Evolutionary conservation across 2,797 vertebrate species (phyloP), one percentile per base, ranked within the genome.

Genomic region (Lacerta bilineata): DNA sequence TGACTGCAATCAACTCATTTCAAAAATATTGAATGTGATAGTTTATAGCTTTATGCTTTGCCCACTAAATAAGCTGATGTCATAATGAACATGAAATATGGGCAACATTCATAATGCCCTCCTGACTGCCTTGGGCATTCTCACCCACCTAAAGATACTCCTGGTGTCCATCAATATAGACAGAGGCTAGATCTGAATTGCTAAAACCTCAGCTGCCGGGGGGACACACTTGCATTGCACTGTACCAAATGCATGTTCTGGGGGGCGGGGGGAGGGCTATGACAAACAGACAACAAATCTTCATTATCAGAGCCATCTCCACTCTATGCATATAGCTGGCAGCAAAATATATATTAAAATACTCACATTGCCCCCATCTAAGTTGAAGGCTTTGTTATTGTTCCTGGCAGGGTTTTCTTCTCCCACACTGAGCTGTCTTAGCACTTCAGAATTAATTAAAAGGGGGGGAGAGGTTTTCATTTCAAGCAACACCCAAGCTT

Each of bases 321-420:
- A 61, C 3, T 1, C 29, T n/a, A 50, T 9, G 8, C 25, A 75
- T 68, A 80, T 59, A 64, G 71, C 17, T 27, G 69, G 36, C 77
- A 76, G 33, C 69, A 90, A 91, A 29, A 87, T 64, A 36, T 78
- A 39, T 27, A 79, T 88, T 72, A 79, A 84, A 90, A 78, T 64
- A 36, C 1, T 78, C 33, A 78, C 77, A 13, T 50, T 88, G 88
- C 87, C 77, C 41, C 85, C n/a, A 33, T 91, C 89, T 69, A 90
- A 83, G 78, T 90, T 86, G 85, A 80, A 86, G 5, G 23, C 59
- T 79, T 92, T 84, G 39, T 80, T 85, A 77, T 29, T 87, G 64
- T 8, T 85, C 43, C 41, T 85, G 83, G 81, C 86, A 81, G 27
- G 36, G 84, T 74, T n/a, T 75, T 43, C 46, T 75, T 81, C 59